A percentile compares a stretch with the other conserved stretches of the same genome.
Evolutionary conservation across 2,113 vertebrate genomes (phyloP).

Genomic region (Tylochromis polylepis): DNA sequence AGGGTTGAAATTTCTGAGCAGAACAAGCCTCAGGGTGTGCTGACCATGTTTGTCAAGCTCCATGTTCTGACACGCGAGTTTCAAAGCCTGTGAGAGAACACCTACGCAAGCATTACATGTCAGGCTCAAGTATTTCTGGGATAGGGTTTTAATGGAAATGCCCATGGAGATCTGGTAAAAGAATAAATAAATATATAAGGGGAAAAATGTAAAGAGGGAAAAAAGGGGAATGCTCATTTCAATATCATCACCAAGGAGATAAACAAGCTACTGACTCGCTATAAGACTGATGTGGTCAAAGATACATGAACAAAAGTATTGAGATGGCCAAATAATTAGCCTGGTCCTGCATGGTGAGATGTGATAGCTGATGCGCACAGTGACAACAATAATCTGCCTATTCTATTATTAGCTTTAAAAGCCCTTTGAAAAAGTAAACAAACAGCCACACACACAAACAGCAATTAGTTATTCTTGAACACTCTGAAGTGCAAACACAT

Average conservation of each 20-base stretch:
- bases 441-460: neutral
- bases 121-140: neutral
- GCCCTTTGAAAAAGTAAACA: neutral
- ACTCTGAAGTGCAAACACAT: neutral
- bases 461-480: neutral
- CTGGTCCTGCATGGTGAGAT: neutral
- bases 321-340: neutral
- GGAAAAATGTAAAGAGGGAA: neutral
- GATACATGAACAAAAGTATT: neutral
- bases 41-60: conserved; percentile 6
- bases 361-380: neutral
- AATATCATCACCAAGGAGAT: neutral
- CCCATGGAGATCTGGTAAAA: neutral
- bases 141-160: neutral
- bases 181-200: neutral
- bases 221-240: neutral
- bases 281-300: neutral
- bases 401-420: neutral
- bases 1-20: conserved; percentile 17
- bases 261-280: neutral
- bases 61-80: neutral
- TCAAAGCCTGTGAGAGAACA: neutral
- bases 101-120: neutral
- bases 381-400: neutral
- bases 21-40: conserved; percentile 24